Evolutionary conservation across 2,113 vertebrate species (phyloP).

Genomic region (Rhipidura dahli): DNA sequence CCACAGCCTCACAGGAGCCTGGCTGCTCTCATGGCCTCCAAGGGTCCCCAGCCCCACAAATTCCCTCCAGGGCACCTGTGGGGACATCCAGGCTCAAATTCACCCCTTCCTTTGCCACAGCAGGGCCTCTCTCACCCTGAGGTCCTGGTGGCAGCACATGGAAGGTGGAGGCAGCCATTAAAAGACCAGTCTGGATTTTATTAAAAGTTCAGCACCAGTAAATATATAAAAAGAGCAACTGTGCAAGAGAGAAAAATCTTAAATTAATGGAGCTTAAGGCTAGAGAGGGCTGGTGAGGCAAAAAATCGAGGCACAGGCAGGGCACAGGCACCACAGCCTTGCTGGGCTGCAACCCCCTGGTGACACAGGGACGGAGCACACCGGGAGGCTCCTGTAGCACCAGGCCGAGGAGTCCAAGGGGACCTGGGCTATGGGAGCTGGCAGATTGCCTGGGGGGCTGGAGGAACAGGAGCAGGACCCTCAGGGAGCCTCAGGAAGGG

Average conservation of each 20-base stretch:
- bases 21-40: not conserved
- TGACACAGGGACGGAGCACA: rapidly evolving
- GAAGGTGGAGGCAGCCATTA: not conserved
- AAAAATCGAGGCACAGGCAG: not conserved
- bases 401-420: rapidly evolving
- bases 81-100: not conserved
- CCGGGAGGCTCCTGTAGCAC: not conserved
- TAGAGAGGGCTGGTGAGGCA: not conserved
- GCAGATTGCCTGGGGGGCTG: not conserved
- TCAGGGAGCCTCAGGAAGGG: not conserved
- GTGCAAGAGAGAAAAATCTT: conserved; percentile 11
- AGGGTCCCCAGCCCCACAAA: not conserved
- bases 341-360: rapidly evolving
- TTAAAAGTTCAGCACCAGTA: conserved; percentile 40
- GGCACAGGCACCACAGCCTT: rapidly evolving
- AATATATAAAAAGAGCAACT: not conserved
- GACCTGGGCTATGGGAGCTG: not conserved
- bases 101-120: not conserved
- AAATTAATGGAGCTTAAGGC: conserved; percentile 49
- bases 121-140: not conserved
- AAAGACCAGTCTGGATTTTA: conserved; percentile 29
- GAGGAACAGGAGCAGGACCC: not conserved
- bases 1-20: not conserved
- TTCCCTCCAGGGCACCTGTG: not conserved
- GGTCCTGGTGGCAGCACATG: rapidly evolving